phyloP scores from a whole-genome alignment of 2,797 vertebrate genomes.

The Catostomus latipinnis region DNA sequence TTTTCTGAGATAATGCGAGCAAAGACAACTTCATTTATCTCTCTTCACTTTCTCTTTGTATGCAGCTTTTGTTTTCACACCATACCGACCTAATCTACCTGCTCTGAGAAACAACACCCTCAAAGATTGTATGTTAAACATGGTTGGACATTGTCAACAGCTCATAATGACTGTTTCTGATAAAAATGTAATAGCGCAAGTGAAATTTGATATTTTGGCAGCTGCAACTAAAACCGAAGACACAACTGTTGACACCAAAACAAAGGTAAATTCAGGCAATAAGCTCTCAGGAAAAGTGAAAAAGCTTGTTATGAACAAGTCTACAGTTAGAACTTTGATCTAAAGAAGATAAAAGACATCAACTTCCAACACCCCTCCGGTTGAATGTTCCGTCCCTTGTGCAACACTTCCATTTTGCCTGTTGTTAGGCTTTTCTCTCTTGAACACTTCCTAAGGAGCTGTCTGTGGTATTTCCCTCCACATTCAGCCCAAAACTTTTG shows the following conservation, averaged over 20 bases:
- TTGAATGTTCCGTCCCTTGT: constrained; percentile 14
- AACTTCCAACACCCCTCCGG: constrained; percentile 30
- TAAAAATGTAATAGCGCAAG: not conserved
- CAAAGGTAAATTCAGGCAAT: not conserved
- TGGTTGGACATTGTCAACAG: not conserved
- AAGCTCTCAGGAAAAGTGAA: constrained; percentile 1
- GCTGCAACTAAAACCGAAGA: no score
- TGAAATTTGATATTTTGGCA: constrained; percentile 1
- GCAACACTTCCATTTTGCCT: constrained; percentile 13
- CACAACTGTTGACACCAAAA: constrained; percentile 8
- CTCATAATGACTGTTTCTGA: constrained; percentile 22
- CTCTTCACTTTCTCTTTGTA: constrained; percentile 19
- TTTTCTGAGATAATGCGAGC: constrained; percentile 31
- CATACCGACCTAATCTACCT: constrained; percentile 27
- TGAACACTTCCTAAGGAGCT: not conserved
- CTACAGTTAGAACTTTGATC: constrained; percentile 9
- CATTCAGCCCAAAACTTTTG: constrained; percentile 17
- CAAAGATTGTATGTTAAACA: constrained; percentile 12
- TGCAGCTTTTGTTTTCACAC: constrained; percentile 39
- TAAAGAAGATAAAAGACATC: constrained; percentile 34
- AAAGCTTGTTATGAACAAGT: not conserved
- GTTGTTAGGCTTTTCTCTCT: constrained; percentile 1
- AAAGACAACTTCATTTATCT: constrained; percentile 38
- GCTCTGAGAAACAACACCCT: constrained; percentile 23
- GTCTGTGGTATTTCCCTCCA: constrained; percentile 6